Base-by-base conservation (phyloP, 1,140 invertebrate genomes). In the Heliconius melpomene region DNA sequence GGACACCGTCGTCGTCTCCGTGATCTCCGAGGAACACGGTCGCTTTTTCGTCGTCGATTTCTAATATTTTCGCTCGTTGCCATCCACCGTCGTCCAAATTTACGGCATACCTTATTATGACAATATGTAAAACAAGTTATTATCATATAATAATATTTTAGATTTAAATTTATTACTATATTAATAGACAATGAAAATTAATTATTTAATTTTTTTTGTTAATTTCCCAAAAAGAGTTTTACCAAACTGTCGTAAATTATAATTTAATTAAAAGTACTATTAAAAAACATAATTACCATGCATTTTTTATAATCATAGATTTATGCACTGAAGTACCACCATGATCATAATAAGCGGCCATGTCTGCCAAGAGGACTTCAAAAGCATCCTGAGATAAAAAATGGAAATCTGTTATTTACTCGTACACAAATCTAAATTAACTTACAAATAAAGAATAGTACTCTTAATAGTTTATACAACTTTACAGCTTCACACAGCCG, bases 1-100 rank as follows among this genome's bases (percentile, higher is more conserved):
- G 81, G 7, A 96, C 94, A 0, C 84, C 78, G 26, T 95, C 95
- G 75, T 95, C 95, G 79, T 96, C 96, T 3, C 96, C 96, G 73
- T 94, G 95, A 83, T 97, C 96, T 6, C 96, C 96, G 16, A 96
- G 95, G 60, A 96, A 96, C 73, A 96, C 95, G 2, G 92, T 89
- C 13, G 95, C 95, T 13, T 89, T 85, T 29, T 94, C 88, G 3
- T 91, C 89, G 3, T 93, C 75, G 0, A 95, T 89, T 32, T 95
- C 94, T 70, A 96, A 82, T 9, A 96, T 95, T 74, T 95, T 94
- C 1, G 96, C 96, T 74, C 96, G 92, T 77, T 96, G 95, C 95
- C 96, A 97, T 2, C 88, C 93, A 3, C 89, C 91, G 52, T 95
- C 95, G 1, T 96, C 95, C 5, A 95, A 88, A 60, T 95, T 95